A percentile compares a stretch with the other conserved stretches of the same genome.
phyloP scores from a whole-genome alignment of 2,797 vertebrate species.

The Podarcis lilfordi region DNA sequence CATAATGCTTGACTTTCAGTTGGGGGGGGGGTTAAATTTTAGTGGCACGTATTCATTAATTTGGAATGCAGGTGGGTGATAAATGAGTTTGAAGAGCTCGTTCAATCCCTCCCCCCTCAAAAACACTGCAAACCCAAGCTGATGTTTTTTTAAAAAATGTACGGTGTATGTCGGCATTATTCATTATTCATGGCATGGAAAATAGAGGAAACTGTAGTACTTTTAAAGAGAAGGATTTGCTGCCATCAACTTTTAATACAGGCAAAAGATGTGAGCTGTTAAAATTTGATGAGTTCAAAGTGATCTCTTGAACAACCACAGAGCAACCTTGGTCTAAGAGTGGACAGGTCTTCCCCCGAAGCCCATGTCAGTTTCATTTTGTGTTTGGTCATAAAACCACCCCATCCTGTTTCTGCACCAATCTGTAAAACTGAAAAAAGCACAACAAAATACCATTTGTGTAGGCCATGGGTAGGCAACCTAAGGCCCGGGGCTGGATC shows the following conservation, averaged over 20 bases:
- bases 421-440: no score
- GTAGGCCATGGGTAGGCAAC: no score
- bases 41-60: conserved; percentile 18
- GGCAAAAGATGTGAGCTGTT: conserved; percentile 30
- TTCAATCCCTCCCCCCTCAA: neutral
- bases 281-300: conserved; percentile 26
- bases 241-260: conserved; percentile 30
- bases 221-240: conserved; percentile 13
- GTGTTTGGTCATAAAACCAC: no score
- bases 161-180: neutral
- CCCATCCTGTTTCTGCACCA: no score
- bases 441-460: no score
- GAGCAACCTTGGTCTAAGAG: no score
- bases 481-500: no score
- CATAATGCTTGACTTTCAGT: neutral
- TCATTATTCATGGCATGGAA: neutral
- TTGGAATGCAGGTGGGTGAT: neutral
- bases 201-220: neutral
- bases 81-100: neutral
- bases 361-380: no score
- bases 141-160: neutral
- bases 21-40: neutral
- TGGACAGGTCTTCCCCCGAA: no score
- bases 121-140: neutral
- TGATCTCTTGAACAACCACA: neutral